phyloP scores from a whole-genome alignment of 2,113 vertebrate species.

The Scomber japonicus region DNA sequence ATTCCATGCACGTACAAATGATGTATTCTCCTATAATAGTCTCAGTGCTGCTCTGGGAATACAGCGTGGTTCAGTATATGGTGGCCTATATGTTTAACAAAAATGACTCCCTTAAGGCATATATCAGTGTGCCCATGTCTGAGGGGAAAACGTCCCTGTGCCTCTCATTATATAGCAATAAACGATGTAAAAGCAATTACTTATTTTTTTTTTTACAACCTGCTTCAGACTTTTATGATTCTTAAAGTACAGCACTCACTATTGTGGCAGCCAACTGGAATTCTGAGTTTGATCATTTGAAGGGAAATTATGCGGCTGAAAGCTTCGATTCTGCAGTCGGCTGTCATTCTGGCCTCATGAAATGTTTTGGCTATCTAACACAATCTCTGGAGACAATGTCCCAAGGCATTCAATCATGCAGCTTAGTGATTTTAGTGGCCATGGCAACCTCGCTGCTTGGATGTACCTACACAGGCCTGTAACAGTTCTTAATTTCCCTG shows the following conservation, averaged over 20 bases:
- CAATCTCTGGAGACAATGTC: conserved; percentile 25
- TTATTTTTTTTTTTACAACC: neutral
- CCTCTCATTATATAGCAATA: conserved; percentile 7
- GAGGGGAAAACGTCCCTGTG: neutral
- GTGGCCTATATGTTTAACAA: neutral
- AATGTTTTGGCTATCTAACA: conserved; percentile 6
- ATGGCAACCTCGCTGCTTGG: conserved; percentile 61
- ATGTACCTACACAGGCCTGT: conserved; percentile 15
- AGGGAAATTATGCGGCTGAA: conserved; percentile 13
- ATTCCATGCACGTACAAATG: too few relatives aligned
- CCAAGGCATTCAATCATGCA: conserved; percentile 3
- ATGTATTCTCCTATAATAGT: too few relatives aligned
- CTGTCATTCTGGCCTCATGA: neutral
- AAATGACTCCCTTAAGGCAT: conserved; percentile 16
- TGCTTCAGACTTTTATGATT: neutral
- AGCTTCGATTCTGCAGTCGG: neutral
- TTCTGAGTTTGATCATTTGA: neutral
- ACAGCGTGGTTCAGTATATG: neutral
- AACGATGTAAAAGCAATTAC: conserved; percentile 10
- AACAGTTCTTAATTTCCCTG: conserved; percentile 6
- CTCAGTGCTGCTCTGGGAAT: neutral
- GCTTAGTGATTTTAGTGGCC: conserved; percentile 46
- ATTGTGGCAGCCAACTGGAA: neutral
- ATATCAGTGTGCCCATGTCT: conserved; percentile 21
- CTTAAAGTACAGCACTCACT: neutral